Conservation (phyloP, 2,888 invertebrate species). For the Aplocera efformata region DNA sequence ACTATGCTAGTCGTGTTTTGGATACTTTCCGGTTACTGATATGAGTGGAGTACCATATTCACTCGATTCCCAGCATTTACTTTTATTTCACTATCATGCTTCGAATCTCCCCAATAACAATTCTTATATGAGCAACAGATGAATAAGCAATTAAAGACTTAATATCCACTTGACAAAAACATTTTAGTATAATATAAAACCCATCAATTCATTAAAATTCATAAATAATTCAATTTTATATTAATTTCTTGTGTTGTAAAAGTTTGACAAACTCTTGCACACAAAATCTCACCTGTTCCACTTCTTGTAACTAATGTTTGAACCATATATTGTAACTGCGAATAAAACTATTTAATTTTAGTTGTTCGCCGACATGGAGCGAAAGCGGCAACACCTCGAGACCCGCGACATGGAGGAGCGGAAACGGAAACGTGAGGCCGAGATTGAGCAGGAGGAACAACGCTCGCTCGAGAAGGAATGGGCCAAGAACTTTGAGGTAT, state of each 20-base stretch:
- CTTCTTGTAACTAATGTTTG: too few species aligned
- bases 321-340: too few species aligned
- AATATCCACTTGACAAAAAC: slow-evolving; percentile 85
- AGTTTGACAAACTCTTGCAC: too few species aligned
- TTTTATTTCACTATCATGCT: too few species aligned
- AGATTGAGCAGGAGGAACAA: slow-evolving; percentile 95
- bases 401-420: slow-evolving; percentile 95
- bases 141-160: slow-evolving; percentile 88
- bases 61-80: too few species aligned
- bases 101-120: slow-evolving; percentile 81
- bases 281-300: too few species aligned
- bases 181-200: slow-evolving; percentile 82
- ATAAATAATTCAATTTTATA: slow-evolving; percentile 73
- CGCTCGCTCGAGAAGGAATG: slow-evolving; percentile 95
- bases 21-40: too few species aligned
- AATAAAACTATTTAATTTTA: too few species aligned
- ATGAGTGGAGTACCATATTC: too few species aligned
- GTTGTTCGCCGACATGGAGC: slow-evolving; percentile 96
- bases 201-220: slow-evolving; percentile 79
- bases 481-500: slow-evolving; percentile 98
- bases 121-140: slow-evolving; percentile 85
- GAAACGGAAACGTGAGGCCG: slow-evolving; percentile 95
- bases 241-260: slow-evolving; percentile 60
- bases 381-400: slow-evolving; percentile 92
- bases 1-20: too few species aligned